Evolutionary conservation across 2,113 vertebrate species (phyloP).

Genomic region (Hippocampus guttulatus): DNA sequence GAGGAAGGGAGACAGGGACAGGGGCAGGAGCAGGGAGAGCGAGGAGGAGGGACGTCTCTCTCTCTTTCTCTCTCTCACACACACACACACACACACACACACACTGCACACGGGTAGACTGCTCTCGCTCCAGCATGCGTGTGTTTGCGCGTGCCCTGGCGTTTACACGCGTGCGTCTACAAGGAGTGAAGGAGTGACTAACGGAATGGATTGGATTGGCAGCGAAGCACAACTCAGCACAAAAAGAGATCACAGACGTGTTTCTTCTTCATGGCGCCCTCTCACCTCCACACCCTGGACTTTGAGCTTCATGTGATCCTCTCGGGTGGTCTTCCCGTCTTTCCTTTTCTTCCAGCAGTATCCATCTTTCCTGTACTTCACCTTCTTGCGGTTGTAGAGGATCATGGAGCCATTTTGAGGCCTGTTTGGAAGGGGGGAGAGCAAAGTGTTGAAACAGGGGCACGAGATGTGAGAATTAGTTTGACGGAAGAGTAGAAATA

Average conservation of each 20-base stretch:
- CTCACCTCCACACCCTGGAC: slow-evolving; percentile 89
- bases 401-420: slow-evolving; percentile 90
- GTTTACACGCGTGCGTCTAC: slow-evolving; percentile 29
- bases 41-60: slow-evolving; percentile 33
- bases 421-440: slow-evolving; percentile 50
- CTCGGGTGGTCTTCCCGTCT: slow-evolving; percentile 88
- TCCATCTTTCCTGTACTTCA: slow-evolving; percentile 89
- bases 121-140: slow-evolving; percentile 27
- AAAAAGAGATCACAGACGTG: slow-evolving; percentile 42
- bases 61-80: background rate
- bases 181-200: slow-evolving; percentile 31
- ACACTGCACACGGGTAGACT: slow-evolving; percentile 16
- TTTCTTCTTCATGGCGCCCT: slow-evolving; percentile 41
- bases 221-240: slow-evolving; percentile 26
- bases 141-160: slow-evolving; percentile 27
- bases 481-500: slow-evolving; percentile 1
- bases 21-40: slow-evolving; percentile 12
- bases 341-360: slow-evolving; percentile 94
- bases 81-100: background rate
- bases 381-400: slow-evolving; percentile 91
- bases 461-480: background rate
- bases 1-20: slow-evolving; percentile 28
- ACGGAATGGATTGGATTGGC: slow-evolving; percentile 40
- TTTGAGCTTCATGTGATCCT: slow-evolving; percentile 94
- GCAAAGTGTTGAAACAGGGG: slow-evolving; percentile 4